These are phyloP conservation scores for Euura saliciscinereae DNA, from an alignment of 1,140 invertebrate genomes.

Conservation along the genomic window DNA sequence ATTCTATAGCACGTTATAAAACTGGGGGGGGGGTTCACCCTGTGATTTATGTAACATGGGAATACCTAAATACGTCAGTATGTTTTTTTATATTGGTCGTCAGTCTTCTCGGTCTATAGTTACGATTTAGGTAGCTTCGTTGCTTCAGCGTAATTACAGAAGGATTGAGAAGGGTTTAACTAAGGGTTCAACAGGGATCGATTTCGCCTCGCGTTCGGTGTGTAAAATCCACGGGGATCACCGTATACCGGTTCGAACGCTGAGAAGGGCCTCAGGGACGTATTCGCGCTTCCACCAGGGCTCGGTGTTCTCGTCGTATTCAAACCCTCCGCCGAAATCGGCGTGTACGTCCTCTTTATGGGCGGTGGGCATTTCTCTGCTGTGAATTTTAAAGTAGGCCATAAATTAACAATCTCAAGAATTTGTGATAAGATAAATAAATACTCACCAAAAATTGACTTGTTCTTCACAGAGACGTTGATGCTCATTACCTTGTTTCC, in stretches of 20 bases:
- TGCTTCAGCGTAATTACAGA: neutral
- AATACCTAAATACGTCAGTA: too few species aligned
- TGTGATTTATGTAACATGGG: too few species aligned
- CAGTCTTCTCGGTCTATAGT: neutral
- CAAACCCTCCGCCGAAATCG: slow-evolving; percentile 19
- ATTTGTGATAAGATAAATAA: neutral
- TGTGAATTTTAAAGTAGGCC: neutral
- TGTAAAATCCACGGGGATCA: slow-evolving; percentile 50
- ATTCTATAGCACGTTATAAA: too few species aligned
- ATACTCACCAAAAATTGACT: slow-evolving; percentile 47
- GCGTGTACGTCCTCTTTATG: slow-evolving; percentile 39
- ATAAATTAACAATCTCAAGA: neutral
- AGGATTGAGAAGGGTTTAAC: neutral
- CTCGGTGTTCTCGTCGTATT: slow-evolving; percentile 31
- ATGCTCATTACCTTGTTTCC: slow-evolving; percentile 48
- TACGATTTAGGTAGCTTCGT: neutral
- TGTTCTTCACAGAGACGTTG: slow-evolving; percentile 50
- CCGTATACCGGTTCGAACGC: slow-evolving; percentile 52
- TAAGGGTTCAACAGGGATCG: slow-evolving; percentile 28
- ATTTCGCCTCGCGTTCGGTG: slow-evolving; percentile 47
- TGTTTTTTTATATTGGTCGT: neutral
- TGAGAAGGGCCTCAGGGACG: slow-evolving; percentile 49
- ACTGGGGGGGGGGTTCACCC: too few species aligned
- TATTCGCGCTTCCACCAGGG: slow-evolving; percentile 31
- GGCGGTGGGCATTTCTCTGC: slow-evolving; percentile 50